A percentile compares a stretch with the other conserved stretches of the same genome.
These are phyloP conservation scores for Pleuronectes platessa DNA, from an alignment of 2,113 vertebrate genomes.

Conservation along the genomic window DNA sequence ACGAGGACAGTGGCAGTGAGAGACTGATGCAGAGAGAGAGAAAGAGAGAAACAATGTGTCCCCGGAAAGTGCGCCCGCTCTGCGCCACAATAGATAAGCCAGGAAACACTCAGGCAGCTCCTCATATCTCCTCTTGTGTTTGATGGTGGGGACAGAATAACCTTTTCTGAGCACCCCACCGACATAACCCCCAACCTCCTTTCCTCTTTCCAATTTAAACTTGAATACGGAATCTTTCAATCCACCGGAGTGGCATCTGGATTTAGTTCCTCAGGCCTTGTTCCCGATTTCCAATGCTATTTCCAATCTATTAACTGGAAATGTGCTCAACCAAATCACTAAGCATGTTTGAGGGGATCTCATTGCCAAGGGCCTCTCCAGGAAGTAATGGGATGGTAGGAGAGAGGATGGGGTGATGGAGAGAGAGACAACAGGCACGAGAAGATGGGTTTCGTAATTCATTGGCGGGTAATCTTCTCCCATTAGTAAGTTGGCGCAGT, in stretches of 20 bases:
- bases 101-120: no score
- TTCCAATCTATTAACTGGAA: slow-evolving; percentile 23
- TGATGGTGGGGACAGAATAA: no score
- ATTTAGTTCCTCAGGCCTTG: slow-evolving; percentile 7
- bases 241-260: neutral
- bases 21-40: neutral
- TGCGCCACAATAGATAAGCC: slow-evolving; percentile 39
- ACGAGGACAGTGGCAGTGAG: neutral
- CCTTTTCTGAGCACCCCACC: no score
- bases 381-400: slow-evolving; percentile 1
- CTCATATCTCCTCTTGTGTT: no score
- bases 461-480: slow-evolving; percentile 26
- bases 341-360: neutral
- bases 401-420: neutral
- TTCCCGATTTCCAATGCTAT: neutral
- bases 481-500: slow-evolving; percentile 16
- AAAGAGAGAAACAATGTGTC: slow-evolving; percentile 27
- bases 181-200: slow-evolving; percentile 7
- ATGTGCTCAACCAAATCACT: slow-evolving; percentile 6
- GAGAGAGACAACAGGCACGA: slow-evolving; percentile 17
- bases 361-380: slow-evolving; percentile 14
- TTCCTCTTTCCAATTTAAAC: no score
- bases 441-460: slow-evolving; percentile 41
- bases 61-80: slow-evolving; percentile 35
- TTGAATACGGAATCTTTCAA: neutral